Conservation (phyloP, 2,888 invertebrate genomes). For the Halictus ligatus region DNA sequence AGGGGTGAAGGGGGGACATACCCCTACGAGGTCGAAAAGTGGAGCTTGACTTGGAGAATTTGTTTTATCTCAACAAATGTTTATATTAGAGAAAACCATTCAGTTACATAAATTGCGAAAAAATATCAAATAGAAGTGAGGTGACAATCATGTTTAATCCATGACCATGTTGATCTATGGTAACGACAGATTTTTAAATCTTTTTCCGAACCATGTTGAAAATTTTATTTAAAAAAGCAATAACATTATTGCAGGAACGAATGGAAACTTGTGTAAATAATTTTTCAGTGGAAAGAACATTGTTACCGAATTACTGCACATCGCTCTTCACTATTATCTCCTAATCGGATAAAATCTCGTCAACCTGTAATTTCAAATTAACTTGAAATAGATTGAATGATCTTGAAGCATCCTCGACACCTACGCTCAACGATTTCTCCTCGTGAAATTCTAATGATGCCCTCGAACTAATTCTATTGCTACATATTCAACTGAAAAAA, state of each 20-base stretch:
- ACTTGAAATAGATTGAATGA: neutral
- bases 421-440: slow-evolving; percentile 15
- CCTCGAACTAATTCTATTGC: slow-evolving; percentile 3
- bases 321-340: neutral
- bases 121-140: too few relatives aligned
- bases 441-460: slow-evolving; percentile 9
- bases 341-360: neutral
- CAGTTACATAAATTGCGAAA: too few relatives aligned
- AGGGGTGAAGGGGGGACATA: too few relatives aligned
- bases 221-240: neutral
- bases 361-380: neutral
- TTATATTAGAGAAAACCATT: too few relatives aligned
- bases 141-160: too few relatives aligned
- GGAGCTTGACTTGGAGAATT: too few relatives aligned
- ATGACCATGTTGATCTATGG: too few relatives aligned
- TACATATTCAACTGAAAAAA: neutral
- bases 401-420: neutral
- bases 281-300: neutral
- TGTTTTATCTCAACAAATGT: too few relatives aligned
- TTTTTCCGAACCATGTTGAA: too few relatives aligned
- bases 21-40: too few relatives aligned
- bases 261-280: neutral
- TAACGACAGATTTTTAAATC: too few relatives aligned
- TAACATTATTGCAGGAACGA: neutral
- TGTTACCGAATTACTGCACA: neutral